Evolutionary conservation across 2,113 vertebrate species (phyloP), one percentile per base, ranked within the genome.

Genomic region (Tetrax tetrax): DNA sequence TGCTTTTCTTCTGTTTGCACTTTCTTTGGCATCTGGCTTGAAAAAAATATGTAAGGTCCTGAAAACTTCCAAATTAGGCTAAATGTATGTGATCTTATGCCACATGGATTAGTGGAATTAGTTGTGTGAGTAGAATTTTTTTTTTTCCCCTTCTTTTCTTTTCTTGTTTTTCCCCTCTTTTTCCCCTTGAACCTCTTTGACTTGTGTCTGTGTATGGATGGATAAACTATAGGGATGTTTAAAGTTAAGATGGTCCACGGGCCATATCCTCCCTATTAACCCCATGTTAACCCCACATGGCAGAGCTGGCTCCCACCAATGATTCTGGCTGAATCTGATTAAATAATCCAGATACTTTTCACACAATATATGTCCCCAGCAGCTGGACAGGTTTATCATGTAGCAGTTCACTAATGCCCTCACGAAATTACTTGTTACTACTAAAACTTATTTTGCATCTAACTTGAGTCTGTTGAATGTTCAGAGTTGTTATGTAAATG

Each of bases 1-100:
- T 47, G 57, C 12, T 87, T 76, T 93, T 87, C 48, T 92, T 59
- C 69, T 91, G 20, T 76, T 92, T 88, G 45, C 0, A 1, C 17
- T 75, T 94, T 77, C 87, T 93, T 91, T 87, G 56, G 43, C 53
- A 35, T 33, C 38, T 95, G 56, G 38, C 61, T 91, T 91, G 78
- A 89, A 76, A 24, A 24, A 87, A 84, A 91, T 75, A 71, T 0
- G 0, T 60, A 71, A 87, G 77, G 45, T 28, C 48, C 48, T 76
- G 77, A 95, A 95, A 95, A 91, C 53, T 79, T 93, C 83, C 23
- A 66, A 66, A 66, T 83, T 66, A 66, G 45, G 18, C 27, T 61
- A 65, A 82, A 76, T 64, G 25, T 35, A 23, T 79, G 70, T 17
- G 38, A 87, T 75, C 6, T 28, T 87, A 60, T 48, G 24, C 83